A percentile compares a stretch with the other conserved stretches of the same genome.
Conservation (phyloP, 2,113 vertebrate species). For the Scophthalmus maximus region DNA sequence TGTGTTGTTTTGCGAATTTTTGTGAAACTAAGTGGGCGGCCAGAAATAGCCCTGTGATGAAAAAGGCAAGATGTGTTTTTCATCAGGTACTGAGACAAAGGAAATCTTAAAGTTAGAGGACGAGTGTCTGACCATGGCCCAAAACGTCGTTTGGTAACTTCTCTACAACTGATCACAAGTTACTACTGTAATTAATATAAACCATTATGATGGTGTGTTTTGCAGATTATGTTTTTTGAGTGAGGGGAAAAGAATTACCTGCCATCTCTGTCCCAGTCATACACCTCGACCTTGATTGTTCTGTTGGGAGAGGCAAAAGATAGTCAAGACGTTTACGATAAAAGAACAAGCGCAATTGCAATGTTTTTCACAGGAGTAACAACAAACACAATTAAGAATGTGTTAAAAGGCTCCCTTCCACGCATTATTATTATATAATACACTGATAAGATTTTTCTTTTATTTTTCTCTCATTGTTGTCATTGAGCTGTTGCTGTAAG, state of each 20-base stretch:
- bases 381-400: neutral
- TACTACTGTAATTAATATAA: no score
- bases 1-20: no score
- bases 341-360: neutral
- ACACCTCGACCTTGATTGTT: conserved; percentile 94
- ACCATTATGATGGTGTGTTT: no score
- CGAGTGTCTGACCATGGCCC: no score
- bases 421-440: neutral
- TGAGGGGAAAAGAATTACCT: conserved; percentile 75
- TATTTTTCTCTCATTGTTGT: conserved; percentile 6
- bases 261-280: conserved; percentile 96
- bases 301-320: conserved; percentile 73
- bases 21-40: no score
- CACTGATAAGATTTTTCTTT: neutral
- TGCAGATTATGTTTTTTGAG: neutral
- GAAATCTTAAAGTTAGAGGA: no score
- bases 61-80: no score
- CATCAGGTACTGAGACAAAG: no score
- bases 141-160: no score
- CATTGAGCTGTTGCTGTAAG: conserved; percentile 10
- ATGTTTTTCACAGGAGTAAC: neutral
- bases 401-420: neutral
- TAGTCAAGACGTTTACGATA: neutral
- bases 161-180: no score
- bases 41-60: no score